Base-by-base conservation (phyloP, 2,113 vertebrate species). In the Corythornis cristatus region DNA sequence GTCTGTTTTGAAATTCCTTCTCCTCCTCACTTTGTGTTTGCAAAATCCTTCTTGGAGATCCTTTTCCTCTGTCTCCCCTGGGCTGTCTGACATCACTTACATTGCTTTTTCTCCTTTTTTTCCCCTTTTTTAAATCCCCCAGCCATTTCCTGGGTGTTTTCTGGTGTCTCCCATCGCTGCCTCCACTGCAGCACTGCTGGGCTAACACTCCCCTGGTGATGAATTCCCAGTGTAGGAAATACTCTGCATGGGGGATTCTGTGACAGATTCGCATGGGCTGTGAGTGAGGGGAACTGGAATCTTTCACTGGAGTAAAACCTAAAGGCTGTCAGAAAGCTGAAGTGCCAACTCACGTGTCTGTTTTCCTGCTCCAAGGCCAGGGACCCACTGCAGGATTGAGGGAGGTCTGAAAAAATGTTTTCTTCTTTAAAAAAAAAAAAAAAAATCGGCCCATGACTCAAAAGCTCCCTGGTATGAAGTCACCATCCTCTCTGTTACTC, bases 401-500 rank as follows among this genome's bases (percentile, higher is more conserved):
- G 13, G 23, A 71, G 18, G 14, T n/a, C 86, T 83, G 57, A 75
- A 18, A 71, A 95, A 83, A 54, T 45, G 4, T 67, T 92, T 83
- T 79, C 95, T 96, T 94, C 95, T 96, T 93, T 72, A 89, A 62
- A 86, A 93, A 93, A 17, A 71, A 68, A 68, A 90, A 62, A 73
- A 95, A 93, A 93, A 96, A 78, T 37, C 9, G 37, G 37, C 37
- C 37, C 83, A 89, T 31, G 23, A 83, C 77, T 91, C 58, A 87
- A 92, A 89, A 46, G 37, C 95, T 95, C 56, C 22, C 5, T 4
- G 33, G 76, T 8, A 84, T 93, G 93, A 97, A 95, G 90, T 96
- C 95, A 96, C 84, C 78, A 74, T 92, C 90, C 81, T 93, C 94
- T 96, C 97, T 77, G 92, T 97, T 98, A 97, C 97, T 97, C 98